These are phyloP conservation scores for Zhengitettix transpicula DNA, from an alignment of 2,888 invertebrate genomes.

Conservation along the genomic window DNA sequence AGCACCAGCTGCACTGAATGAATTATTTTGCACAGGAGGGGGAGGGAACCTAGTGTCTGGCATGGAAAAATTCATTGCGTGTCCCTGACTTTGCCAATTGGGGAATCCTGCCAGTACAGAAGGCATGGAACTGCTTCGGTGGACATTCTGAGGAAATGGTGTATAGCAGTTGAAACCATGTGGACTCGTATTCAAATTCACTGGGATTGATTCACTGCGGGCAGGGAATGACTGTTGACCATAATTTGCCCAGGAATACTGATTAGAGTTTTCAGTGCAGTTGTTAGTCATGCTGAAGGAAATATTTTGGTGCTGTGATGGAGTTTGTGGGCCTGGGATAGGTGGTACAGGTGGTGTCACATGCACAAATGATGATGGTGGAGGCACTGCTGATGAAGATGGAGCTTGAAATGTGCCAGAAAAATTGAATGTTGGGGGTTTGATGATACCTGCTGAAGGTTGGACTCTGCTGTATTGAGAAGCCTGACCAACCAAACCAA, in stretches of 20 bases:
- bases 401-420: no score
- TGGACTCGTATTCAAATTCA: no score
- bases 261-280: no score
- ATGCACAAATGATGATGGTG: not conserved
- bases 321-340: no score
- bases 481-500: not conserved
- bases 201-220: not conserved
- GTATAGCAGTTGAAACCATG: no score
- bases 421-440: not conserved
- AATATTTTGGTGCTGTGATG: no score
- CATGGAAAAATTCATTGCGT: not conserved
- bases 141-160: not conserved
- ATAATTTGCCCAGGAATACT: no score
- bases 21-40: not conserved
- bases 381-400: not conserved
- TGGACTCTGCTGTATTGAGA: no score
- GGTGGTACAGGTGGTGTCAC: not conserved
- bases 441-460: not conserved
- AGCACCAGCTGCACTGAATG: not conserved
- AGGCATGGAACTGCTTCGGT: not conserved
- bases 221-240: no score
- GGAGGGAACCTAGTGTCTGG: not conserved
- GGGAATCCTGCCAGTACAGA: not conserved
- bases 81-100: not conserved
- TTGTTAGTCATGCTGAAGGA: no score